Base-by-base conservation (phyloP, 2,888 invertebrate genomes). In the Nymphalis c-album region DNA sequence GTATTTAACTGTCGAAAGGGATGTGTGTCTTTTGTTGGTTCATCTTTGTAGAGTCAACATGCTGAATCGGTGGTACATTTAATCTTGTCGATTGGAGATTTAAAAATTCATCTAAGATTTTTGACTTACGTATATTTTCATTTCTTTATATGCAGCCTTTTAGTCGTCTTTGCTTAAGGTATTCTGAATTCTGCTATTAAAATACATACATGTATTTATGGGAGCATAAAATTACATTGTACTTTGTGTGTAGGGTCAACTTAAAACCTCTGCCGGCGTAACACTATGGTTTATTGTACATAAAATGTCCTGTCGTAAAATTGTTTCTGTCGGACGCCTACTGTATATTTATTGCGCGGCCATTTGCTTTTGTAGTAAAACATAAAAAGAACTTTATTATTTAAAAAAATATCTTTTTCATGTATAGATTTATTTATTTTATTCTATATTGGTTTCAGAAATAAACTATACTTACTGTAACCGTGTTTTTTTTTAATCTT, bases 281-380 rank as follows among this genome's bases (percentile, higher is more conserved):
- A 63, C 61, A 47, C 48, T 45, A 55, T 55, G 63, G 48, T 69
- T 71, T 71, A 71, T 60, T 50, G 60, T 58, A 64, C 64, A 71
- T 64, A 64, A 71, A 71, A 70, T 61, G 58, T 66, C 47, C 60
- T 47, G 35, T 55, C 61, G 65, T 61, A 63, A 69, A 63, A 58
- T 47, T 68, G 35, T 48, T 48, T 26, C 47, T 48, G 48, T 60
- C 26, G 46, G 57, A 63, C 63, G 50, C 40, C 26, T 48, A 22
- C 64, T 48, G 60, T 65, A 40, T 40, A 60, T 55, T 65, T 55
- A 46, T 60, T 60, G 35, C 46, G 31, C 26, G 47, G 47, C 60
- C 58, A 58, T 59, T 59, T 64, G 58, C 40, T 58, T 53, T 46
- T 45, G 48, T 7, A 50, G 45, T 57, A 18, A n/a, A 22, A 65